Conservation (phyloP, 2,888 invertebrate genomes). For the Drosophila mulleri region DNA sequence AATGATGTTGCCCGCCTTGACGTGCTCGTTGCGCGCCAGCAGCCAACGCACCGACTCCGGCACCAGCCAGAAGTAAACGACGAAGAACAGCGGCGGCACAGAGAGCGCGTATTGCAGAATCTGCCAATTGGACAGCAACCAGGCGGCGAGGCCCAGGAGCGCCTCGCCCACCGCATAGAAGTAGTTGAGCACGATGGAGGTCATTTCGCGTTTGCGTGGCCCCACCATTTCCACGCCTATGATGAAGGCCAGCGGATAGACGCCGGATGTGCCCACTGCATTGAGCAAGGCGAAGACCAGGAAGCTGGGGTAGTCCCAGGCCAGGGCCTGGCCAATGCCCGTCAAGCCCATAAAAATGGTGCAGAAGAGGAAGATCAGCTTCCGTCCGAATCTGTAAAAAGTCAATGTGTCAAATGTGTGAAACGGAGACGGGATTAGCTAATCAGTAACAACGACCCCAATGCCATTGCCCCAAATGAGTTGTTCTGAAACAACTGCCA, state of each 20-base stretch:
- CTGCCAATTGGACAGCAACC: slow-evolving; percentile 88
- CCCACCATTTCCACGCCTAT: slow-evolving; percentile 89
- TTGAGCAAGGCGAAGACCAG: slow-evolving; percentile 86
- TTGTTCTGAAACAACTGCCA: slow-evolving; percentile 6
- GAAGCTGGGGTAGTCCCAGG: slow-evolving; percentile 86
- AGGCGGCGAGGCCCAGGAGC: slow-evolving; percentile 87
- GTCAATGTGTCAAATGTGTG: neutral
- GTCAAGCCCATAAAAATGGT: slow-evolving; percentile 87
- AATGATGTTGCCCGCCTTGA: slow-evolving; percentile 87
- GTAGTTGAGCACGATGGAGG: slow-evolving; percentile 88
- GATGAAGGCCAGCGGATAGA: slow-evolving; percentile 88
- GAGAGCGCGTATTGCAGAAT: slow-evolving; percentile 87
- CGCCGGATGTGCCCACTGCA: slow-evolving; percentile 88
- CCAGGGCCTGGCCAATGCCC: slow-evolving; percentile 86
- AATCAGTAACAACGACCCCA: neutral
- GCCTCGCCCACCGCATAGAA: slow-evolving; percentile 89
- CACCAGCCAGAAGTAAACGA: slow-evolving; percentile 87
- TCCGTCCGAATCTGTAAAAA: slow-evolving; percentile 86
- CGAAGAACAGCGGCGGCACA: slow-evolving; percentile 87
- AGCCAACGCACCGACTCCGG: slow-evolving; percentile 89
- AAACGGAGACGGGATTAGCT: neutral
- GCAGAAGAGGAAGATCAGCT: slow-evolving; percentile 87
- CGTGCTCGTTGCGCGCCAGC: slow-evolving; percentile 86
- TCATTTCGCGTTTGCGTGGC: slow-evolving; percentile 87
- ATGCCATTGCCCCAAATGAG: neutral